These are phyloP conservation scores for Netelia virgata DNA, from an alignment of 2,888 invertebrate genomes.

Conservation along the genomic window DNA sequence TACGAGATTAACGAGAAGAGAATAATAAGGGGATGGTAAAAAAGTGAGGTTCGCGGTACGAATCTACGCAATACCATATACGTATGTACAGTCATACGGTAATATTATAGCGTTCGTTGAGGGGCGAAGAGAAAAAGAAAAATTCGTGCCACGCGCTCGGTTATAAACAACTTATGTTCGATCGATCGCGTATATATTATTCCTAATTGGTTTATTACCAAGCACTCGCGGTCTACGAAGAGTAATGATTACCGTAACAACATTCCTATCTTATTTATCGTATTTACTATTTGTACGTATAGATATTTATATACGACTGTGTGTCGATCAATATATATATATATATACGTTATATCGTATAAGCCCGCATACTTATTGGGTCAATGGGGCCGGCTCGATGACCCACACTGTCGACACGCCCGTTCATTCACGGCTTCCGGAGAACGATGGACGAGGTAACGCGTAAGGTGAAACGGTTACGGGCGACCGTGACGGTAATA, in stretches of 20 bases:
- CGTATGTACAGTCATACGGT: too few species aligned
- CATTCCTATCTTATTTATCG: conserved; percentile 8
- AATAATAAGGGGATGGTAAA: too few species aligned
- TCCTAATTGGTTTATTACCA: conserved; percentile 24
- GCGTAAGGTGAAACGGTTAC: conserved; percentile 61
- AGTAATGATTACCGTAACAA: conserved; percentile 23
- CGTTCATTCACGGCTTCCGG: conserved; percentile 62
- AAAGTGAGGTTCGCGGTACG: too few species aligned
- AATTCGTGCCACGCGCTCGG: conserved; percentile 14
- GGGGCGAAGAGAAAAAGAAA: not conserved
- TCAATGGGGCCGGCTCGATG: conserved; percentile 60
- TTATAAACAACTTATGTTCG: conserved; percentile 25
- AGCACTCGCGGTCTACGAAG: conserved; percentile 9
- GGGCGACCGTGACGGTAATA: conserved; percentile 51
- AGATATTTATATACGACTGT: not conserved
- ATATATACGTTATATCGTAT: conserved; percentile 4
- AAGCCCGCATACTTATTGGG: conserved; percentile 50
- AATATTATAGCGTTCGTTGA: too few species aligned
- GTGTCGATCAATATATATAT: conserved; percentile 12
- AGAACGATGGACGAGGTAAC: conserved; percentile 44
- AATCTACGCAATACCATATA: too few species aligned
- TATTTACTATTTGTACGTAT: not conserved
- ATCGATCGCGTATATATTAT: conserved; percentile 30
- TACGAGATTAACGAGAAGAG: not conserved
- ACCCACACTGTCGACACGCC: conserved; percentile 38